These are phyloP conservation scores for Archips crataeganus DNA, from an alignment of 2,888 invertebrate species.

Conservation along the genomic window DNA sequence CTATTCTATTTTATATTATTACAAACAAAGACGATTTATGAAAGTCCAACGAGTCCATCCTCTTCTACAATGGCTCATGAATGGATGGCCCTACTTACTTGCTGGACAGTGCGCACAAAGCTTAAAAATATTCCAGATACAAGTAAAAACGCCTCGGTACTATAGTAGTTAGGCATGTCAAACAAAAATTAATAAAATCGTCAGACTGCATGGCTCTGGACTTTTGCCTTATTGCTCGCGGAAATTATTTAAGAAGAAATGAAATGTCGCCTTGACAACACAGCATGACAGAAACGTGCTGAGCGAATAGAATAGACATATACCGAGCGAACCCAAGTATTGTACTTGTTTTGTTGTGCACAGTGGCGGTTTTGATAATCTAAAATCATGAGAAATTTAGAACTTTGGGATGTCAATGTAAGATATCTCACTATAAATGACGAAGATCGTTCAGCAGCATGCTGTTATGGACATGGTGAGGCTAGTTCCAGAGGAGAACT, in stretches of 20 bases:
- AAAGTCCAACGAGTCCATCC: too few species aligned
- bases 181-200: too few species aligned
- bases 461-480: constrained; percentile 68
- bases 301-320: too few species aligned
- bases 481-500: constrained; percentile 62
- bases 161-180: too few species aligned
- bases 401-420: constrained; percentile 66
- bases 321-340: neutral
- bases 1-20: too few species aligned
- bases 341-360: constrained; percentile 17
- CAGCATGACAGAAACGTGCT: neutral
- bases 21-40: too few species aligned
- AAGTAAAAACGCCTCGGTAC: too few species aligned
- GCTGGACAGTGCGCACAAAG: neutral
- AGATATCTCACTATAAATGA: constrained; percentile 56
- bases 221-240: too few species aligned
- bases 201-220: too few species aligned
- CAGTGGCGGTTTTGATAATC: constrained; percentile 18
- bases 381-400: constrained; percentile 71
- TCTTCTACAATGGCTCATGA: neutral
- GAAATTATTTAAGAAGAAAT: too few species aligned
- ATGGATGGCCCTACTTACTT: neutral
- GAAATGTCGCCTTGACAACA: neutral
- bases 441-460: constrained; percentile 58
- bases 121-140: neutral